Evolutionary conservation across 2,888 invertebrate species (phyloP), one percentile per base, ranked within the genome.

Genomic region (Disparrhopalites patrizii): DNA sequence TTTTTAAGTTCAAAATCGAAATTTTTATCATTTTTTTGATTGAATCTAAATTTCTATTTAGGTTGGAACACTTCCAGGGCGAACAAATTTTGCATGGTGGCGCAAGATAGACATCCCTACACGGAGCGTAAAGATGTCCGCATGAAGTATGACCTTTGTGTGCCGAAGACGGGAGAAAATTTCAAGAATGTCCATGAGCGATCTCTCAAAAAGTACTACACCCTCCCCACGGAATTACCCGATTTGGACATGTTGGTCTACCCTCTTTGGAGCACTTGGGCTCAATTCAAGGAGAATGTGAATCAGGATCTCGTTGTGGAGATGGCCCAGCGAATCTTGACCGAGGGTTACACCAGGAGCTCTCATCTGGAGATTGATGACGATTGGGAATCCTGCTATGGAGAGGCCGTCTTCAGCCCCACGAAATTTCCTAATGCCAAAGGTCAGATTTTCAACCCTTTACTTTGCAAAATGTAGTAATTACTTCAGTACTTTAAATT

Each of bases 351-450:
- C 36, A 25, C 28, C 20, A 18, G n/a, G 7, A 52, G 7, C 20
- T 68, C 68, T 28, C 90, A 91, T 77, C 80, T 91, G 47, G 93
- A 93, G 80, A 90, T 95, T 65, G 93, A 93, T 75, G 93, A 93
- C 76, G 84, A 86, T 25, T 93, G 92, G 91, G 92, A 93, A 78
- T 84, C 85, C 13, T 89, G 90, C 77, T 92, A 93, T 77, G 94
- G 94, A 0, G 88, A 91, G 0, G 81, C 90, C 61, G 83, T 83
- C 2, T 91, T 93, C 67, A 84, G 89, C 72, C 80, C 81, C 25
- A 80, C 78, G 5, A 90, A 88, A 77, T 88, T 93, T 75, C 86
- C 87, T 3, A 76, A 78, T 68, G 76, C 79, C 7, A 73, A 75
- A 43, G 75, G 74, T 61, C n/a, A 36, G 10, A 36, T 10, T 36